A percentile compares a stretch with the other conserved stretches of the same genome.
Evolutionary conservation across 2,113 vertebrate species (phyloP).

Genomic region (Pitta sordida): DNA sequence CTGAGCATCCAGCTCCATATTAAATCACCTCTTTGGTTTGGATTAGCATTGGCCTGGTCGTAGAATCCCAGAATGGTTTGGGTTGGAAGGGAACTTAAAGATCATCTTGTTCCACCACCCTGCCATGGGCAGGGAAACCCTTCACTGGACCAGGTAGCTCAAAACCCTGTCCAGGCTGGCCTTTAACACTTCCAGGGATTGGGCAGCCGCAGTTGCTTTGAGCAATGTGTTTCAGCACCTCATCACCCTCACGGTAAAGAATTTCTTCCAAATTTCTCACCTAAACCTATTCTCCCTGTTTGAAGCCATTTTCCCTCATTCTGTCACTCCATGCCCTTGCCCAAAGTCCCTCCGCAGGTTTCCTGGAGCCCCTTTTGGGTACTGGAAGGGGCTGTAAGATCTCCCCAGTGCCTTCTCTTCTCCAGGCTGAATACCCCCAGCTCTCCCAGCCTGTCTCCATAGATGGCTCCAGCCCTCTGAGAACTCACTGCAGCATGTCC

Average conservation of each 20-base stretch:
- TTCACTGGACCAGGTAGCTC: neutral
- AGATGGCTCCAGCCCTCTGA: neutral
- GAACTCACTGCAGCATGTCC: accelerated
- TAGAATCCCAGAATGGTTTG: neutral
- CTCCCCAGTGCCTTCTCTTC: neutral
- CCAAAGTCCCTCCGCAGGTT: neutral
- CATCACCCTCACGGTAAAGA: neutral
- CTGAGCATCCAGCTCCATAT: neutral
- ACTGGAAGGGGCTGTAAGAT: neutral
- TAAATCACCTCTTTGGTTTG: neutral
- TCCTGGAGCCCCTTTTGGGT: neutral
- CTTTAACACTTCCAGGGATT: neutral
- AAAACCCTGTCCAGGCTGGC: neutral
- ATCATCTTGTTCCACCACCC: neutral
- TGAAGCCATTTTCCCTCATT: neutral
- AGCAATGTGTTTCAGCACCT: neutral
- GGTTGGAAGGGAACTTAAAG: neutral
- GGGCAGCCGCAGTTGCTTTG: neutral
- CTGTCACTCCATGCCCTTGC: neutral
- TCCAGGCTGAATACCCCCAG: neutral
- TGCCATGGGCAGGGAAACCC: neutral
- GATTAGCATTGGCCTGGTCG: neutral
- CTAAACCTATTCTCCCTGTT: neutral
- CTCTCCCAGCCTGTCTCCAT: neutral
- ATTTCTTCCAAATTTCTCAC: neutral